A percentile compares a stretch with the other conserved stretches of the same genome.
Conservation (phyloP, 2,113 vertebrate genomes). For the Pollachius pollachius region DNA sequence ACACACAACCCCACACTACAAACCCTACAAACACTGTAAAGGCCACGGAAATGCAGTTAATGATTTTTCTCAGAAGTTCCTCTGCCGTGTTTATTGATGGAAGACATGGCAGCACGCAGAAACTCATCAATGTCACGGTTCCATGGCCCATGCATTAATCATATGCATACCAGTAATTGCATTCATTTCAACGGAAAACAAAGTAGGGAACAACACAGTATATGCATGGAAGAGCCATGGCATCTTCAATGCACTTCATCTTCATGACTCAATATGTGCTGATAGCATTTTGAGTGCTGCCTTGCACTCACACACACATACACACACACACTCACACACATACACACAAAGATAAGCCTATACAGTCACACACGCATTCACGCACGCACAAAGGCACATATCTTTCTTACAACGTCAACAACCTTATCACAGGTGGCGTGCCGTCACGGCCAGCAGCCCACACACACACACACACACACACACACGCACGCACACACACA, state of each 20-base stretch:
- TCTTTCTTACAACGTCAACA: no score
- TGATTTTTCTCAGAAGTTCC: no score
- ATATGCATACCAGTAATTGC: no score
- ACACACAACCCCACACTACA: no score
- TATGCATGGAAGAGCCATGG: neutral
- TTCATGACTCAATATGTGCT: no score
- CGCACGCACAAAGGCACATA: neutral
- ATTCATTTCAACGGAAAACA: neutral
- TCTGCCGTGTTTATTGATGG: no score
- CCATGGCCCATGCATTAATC: neutral
- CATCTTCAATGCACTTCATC: neutral
- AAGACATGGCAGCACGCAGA: no score
- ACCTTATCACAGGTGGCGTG: neutral
- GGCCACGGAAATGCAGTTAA: no score
- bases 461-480: neutral
- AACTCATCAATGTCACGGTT: neutral
- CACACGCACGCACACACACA: neutral
- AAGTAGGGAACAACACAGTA: neutral
- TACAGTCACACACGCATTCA: neutral
- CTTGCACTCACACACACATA: no score
- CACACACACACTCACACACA: no score
- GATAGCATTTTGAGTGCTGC: no score
- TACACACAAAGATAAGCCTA: conserved; percentile 8
- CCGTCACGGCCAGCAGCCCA: neutral
- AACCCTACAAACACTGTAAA: no score